A percentile compares a stretch with the other conserved stretches of the same genome.
Conservation (phyloP, 2,113 vertebrate species). For the Polyodon spathula region DNA sequence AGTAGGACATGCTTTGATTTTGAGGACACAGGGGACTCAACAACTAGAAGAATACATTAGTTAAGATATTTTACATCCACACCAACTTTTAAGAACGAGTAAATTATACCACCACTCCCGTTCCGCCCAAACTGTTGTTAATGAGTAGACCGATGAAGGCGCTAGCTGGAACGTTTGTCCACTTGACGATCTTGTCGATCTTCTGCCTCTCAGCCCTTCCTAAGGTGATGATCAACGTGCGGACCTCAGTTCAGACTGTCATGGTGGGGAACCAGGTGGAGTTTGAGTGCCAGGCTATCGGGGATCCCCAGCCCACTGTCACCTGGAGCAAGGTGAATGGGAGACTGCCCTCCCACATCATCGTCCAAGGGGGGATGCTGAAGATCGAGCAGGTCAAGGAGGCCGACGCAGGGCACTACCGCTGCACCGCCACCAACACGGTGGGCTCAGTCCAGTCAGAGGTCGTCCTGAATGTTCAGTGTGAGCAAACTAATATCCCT, state of each 20-base stretch:
- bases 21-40: too few relatives aligned
- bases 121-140: too few relatives aligned
- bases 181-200: too few relatives aligned
- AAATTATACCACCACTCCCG: too few relatives aligned
- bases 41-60: too few relatives aligned
- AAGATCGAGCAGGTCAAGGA: constrained; percentile 72
- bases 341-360: constrained; percentile 61
- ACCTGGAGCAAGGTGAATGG: constrained; percentile 86
- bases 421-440: constrained; percentile 80
- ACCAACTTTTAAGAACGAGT: too few relatives aligned
- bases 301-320: constrained; percentile 78
- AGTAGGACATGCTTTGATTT: too few relatives aligned
- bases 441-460: constrained; percentile 86
- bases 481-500: constrained; percentile 67
- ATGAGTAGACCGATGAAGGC: too few relatives aligned
- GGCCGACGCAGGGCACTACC: constrained; percentile 81
- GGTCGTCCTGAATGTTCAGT: constrained; percentile 86
- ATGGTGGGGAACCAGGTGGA: constrained; percentile 81
- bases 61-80: too few relatives aligned
- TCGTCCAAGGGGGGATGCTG: constrained; percentile 61
- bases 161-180: too few relatives aligned
- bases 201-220: constrained; percentile 65
- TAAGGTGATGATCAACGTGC: constrained; percentile 88
- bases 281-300: constrained; percentile 88
- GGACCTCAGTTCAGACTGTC: constrained; percentile 84